Conservation (phyloP, 2,113 vertebrate genomes). For the Hemiscyllium ocellatum region DNA sequence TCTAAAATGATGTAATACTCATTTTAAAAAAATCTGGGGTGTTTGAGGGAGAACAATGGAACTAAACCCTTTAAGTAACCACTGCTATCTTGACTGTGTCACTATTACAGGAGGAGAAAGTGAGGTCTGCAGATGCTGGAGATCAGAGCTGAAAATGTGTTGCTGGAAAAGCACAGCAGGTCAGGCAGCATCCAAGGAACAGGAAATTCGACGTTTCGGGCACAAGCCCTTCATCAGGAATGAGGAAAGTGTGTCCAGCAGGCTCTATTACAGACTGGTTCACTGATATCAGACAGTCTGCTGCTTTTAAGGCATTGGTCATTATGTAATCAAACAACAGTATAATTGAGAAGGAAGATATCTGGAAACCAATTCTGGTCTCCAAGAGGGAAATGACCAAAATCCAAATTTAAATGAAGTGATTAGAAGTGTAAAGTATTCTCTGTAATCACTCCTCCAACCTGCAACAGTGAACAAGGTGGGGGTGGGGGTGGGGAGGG, state of each 20-base stretch:
- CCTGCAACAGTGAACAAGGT: background rate
- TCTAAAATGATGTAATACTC: background rate
- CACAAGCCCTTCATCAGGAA: too few relatives aligned
- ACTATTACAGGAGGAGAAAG: background rate
- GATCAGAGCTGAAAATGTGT: too few relatives aligned
- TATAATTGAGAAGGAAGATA: background rate
- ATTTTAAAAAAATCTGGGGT: background rate
- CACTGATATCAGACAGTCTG: background rate
- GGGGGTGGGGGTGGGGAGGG: background rate
- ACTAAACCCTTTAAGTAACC: background rate
- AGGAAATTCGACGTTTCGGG: too few relatives aligned
- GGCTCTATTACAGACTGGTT: background rate
- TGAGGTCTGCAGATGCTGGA: too few relatives aligned
- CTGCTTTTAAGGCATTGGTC: background rate
- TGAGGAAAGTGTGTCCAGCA: too few relatives aligned
- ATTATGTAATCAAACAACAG: background rate
- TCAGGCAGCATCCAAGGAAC: too few relatives aligned
- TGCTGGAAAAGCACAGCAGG: too few relatives aligned
- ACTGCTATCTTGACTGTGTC: background rate
- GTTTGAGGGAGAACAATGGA: background rate
- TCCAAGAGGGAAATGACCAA: background rate
- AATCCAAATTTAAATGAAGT: background rate
- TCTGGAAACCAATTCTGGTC: background rate
- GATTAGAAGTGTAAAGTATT: background rate
- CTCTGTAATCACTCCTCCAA: background rate